These are phyloP conservation scores for Cerceris ruficornis DNA, from an alignment of 2,888 invertebrate genomes.

Conservation along the genomic window DNA sequence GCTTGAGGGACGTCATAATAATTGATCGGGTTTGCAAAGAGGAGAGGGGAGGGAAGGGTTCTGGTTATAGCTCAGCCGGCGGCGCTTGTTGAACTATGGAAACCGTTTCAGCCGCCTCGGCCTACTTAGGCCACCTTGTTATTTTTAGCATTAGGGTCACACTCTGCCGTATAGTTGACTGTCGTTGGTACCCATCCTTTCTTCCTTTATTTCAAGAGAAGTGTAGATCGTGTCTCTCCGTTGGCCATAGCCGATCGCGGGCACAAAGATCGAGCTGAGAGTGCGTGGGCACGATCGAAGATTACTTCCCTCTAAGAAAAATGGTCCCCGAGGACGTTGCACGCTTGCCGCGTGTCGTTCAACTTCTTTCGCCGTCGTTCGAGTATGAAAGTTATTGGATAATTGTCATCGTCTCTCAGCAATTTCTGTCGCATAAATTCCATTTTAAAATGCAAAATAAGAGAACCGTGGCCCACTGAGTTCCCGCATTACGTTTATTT, in stretches of 20 bases:
- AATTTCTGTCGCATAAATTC: constrained; percentile 34
- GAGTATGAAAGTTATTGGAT: constrained; percentile 42
- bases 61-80: constrained; percentile 53
- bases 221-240: neutral
- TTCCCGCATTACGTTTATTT: neutral
- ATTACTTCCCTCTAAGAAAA: neutral
- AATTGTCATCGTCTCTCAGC: constrained; percentile 27
- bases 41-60: constrained; percentile 12
- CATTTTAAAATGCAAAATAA: neutral
- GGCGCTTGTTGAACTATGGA: constrained; percentile 73
- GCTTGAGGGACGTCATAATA: constrained; percentile 49
- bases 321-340: neutral
- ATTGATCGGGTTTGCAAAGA: constrained; percentile 53
- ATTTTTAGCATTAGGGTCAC: constrained; percentile 79
- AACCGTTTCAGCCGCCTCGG: constrained; percentile 73
- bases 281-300: constrained; percentile 19
- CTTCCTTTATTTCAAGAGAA: constrained; percentile 51
- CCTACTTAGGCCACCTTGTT: constrained; percentile 73
- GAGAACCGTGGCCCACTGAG: neutral
- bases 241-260: neutral
- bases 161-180: constrained; percentile 59
- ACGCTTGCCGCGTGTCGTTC: constrained; percentile 29
- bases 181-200: constrained; percentile 55
- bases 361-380: constrained; percentile 11
- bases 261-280: neutral